A percentile compares a stretch with the other conserved stretches of the same genome.
These are phyloP conservation scores for Daphoenositta chrysoptera DNA, from an alignment of 2,113 vertebrate species.

Conservation along the genomic window DNA sequence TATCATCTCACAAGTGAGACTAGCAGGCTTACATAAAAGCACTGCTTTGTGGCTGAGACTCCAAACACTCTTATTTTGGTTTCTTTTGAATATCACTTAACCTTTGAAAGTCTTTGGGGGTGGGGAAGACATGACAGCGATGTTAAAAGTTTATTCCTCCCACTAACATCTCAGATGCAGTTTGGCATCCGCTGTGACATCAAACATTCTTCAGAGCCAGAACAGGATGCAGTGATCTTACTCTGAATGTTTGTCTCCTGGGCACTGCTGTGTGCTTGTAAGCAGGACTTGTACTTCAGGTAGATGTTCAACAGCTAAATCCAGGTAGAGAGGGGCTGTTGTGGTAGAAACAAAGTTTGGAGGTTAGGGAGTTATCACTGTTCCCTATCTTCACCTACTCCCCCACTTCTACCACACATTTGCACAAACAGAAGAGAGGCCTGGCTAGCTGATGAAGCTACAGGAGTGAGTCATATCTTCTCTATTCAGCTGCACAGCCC, in stretches of 20 bases:
- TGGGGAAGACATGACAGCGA: not conserved
- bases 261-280: not conserved
- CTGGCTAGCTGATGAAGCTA: not conserved
- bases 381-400: not conserved
- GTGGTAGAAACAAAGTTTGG: not conserved
- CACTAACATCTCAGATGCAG: not conserved
- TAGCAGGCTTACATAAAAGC: not conserved
- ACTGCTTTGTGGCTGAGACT: not conserved
- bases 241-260: not conserved
- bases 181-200: not conserved
- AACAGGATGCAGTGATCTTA: not conserved
- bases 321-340: not conserved
- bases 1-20: not conserved
- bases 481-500: not conserved
- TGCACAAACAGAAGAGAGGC: not conserved
- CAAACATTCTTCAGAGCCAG: not conserved
- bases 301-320: not conserved
- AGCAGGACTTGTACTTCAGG: not conserved
- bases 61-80: not conserved
- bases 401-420: not conserved
- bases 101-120: not conserved
- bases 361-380: not conserved
- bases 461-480: constrained; percentile 22
- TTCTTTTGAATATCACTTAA: not conserved
- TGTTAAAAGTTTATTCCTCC: not conserved